phyloP scores from a whole-genome alignment of 2,797 vertebrate genomes.

The Anolis apletophallus region DNA sequence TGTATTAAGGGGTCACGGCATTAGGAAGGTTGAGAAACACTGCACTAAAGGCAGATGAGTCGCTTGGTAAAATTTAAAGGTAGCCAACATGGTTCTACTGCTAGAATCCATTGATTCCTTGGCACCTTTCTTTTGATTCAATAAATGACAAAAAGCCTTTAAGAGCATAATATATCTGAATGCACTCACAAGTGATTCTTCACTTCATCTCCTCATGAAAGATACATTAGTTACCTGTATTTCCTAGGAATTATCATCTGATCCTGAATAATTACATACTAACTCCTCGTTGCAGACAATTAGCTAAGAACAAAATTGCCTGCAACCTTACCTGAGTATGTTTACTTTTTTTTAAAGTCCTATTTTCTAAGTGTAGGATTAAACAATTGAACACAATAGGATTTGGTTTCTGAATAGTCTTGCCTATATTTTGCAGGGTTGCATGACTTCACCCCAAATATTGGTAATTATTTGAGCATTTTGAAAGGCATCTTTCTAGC shows the following conservation, averaged over 20 bases:
- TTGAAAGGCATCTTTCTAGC: background rate
- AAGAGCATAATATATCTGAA: background rate
- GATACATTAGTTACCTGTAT: background rate
- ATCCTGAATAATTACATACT: background rate
- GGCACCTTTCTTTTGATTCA: background rate
- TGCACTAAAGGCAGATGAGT: background rate
- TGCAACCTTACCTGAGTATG: no score
- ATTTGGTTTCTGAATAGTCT: background rate
- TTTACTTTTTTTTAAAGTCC: background rate
- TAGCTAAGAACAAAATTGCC: background rate
- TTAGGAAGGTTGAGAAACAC: no score
- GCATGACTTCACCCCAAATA: no score
- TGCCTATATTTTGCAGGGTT: background rate
- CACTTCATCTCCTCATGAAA: background rate
- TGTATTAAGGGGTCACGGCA: no score
- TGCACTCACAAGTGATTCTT: background rate
- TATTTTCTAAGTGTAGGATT: background rate
- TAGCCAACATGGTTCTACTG: background rate
- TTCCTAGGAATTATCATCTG: background rate
- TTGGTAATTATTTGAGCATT: background rate
- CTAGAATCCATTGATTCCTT: no score
- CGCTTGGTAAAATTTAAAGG: background rate
- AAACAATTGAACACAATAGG: background rate
- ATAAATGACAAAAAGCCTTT: background rate
- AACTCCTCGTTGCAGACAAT: background rate